Evolutionary conservation across 2,113 vertebrate species (phyloP).

Genomic region (Ceuthmochares aereus): DNA sequence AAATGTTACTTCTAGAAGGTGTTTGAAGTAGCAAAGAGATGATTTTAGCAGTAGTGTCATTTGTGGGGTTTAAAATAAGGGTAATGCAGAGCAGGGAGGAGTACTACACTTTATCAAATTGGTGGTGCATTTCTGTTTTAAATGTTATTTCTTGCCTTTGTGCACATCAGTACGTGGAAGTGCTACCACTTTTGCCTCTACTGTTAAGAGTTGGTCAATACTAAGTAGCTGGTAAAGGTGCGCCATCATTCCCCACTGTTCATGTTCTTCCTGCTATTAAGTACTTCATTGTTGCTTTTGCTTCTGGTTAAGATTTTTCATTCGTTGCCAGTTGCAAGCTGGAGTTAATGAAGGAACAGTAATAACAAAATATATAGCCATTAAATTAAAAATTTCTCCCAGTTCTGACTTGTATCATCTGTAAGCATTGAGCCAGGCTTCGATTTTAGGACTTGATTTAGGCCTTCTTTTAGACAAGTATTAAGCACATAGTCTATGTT

Average conservation of each 20-base stretch:
- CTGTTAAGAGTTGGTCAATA: background rate
- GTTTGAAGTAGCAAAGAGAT: background rate
- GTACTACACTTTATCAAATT: background rate
- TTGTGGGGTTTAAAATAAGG: background rate
- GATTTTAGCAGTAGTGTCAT: background rate
- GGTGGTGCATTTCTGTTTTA: background rate
- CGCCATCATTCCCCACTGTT: rapidly evolving
- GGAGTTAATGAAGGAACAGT: background rate
- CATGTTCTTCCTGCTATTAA: background rate
- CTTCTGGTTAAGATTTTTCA: background rate
- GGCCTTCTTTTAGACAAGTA: background rate
- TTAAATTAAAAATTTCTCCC: background rate
- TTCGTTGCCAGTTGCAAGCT: background rate
- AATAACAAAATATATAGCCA: background rate
- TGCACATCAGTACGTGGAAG: background rate
- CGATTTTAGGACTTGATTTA: background rate
- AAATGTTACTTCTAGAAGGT: background rate
- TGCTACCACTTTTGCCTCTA: background rate
- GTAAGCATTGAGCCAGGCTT: background rate
- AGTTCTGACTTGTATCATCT: background rate
- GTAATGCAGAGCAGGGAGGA: too few relatives aligned
- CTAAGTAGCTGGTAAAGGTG: background rate
- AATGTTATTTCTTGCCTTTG: background rate
- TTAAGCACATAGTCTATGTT: rapidly evolving
- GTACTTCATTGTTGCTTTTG: background rate